phyloP scores from a whole-genome alignment of 2,888 invertebrate species.

The Drosophila ochracea region DNA sequence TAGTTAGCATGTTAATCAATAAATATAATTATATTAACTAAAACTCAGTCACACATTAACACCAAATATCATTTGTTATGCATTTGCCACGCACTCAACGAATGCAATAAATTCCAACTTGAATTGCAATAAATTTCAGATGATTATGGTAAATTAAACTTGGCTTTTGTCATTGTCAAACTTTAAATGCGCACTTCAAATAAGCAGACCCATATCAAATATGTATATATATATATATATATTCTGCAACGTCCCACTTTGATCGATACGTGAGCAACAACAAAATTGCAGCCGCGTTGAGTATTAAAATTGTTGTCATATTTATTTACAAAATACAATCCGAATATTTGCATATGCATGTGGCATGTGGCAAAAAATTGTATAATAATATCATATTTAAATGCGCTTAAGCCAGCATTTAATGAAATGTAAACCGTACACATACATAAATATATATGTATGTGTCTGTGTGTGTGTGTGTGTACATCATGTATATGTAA shows the following conservation, averaged over 20 bases:
- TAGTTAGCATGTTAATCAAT: background rate
- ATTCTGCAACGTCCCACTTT: slow-evolving; percentile 13
- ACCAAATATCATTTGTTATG: background rate
- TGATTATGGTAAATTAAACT: slow-evolving; percentile 24
- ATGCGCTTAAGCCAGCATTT: slow-evolving; percentile 71
- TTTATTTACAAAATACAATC: slow-evolving; percentile 62
- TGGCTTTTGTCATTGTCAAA: slow-evolving; percentile 28
- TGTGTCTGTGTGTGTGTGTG: background rate
- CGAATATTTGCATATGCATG: slow-evolving; percentile 69
- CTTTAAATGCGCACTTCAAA: slow-evolving; percentile 24
- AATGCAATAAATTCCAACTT: slow-evolving; percentile 16
- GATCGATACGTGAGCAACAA: slow-evolving; percentile 42
- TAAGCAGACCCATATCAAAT: slow-evolving; percentile 7
- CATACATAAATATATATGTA: slow-evolving; percentile 1
- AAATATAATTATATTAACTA: background rate
- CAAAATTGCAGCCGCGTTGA: slow-evolving; percentile 6
- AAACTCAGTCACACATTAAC: background rate
- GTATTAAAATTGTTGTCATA: slow-evolving; percentile 53
- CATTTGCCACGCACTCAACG: background rate
- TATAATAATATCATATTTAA: slow-evolving; percentile 74
- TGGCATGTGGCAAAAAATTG: slow-evolving; percentile 41
- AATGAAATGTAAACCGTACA: slow-evolving; percentile 70
- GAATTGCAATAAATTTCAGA: slow-evolving; percentile 20
- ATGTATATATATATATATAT: background rate
- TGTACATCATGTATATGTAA: slow-evolving; percentile 2